Conservation (phyloP, 2,888 invertebrate species). For the Chelonus formosanus region DNA sequence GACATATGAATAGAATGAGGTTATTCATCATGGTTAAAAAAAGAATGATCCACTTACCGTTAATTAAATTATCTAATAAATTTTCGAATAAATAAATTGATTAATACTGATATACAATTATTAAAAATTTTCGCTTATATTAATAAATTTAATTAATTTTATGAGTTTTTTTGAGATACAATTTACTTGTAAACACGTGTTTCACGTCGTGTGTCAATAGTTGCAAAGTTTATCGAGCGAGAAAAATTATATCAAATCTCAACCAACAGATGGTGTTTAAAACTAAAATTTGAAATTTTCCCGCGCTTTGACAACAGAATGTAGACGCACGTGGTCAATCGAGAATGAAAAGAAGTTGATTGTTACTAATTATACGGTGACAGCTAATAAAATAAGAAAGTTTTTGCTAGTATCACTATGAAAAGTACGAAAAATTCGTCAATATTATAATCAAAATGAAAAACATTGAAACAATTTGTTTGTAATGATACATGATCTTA, state of each 20-base stretch:
- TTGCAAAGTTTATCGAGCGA: no score
- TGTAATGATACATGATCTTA: background rate
- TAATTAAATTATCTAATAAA: background rate
- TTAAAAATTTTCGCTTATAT: no score
- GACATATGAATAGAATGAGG: background rate
- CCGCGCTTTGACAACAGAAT: background rate
- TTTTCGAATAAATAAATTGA: background rate
- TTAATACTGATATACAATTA: background rate
- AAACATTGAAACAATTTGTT: background rate
- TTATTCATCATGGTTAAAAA: background rate
- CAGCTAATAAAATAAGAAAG: no score
- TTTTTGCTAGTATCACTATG: no score
- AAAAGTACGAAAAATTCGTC: background rate
- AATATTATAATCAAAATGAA: background rate
- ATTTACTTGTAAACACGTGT: no score
- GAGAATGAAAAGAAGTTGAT: background rate
- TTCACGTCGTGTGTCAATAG: no score
- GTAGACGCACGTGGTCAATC: slow-evolving; percentile 15
- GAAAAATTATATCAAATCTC: no score
- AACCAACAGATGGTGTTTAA: no score
- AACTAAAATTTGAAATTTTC: slow-evolving; percentile 23
- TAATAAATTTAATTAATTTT: no score
- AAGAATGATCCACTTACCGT: background rate
- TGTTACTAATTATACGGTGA: background rate
- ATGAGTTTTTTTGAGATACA: no score